Evolutionary conservation across 2,888 invertebrate species (phyloP).

Genomic region (Acrocyrtus sp.): DNA sequence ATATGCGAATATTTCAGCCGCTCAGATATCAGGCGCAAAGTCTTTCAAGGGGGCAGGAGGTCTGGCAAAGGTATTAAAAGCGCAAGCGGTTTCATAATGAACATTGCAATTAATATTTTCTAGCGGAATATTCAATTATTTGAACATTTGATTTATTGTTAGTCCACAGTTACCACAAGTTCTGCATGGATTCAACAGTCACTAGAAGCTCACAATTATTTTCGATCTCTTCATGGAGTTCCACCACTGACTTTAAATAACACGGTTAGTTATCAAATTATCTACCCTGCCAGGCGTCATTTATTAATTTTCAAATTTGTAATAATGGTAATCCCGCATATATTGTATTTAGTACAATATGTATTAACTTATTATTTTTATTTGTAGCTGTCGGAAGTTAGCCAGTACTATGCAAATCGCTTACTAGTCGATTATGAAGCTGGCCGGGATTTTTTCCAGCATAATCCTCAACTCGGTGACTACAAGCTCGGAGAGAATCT

Average conservation of each 20-base stretch:
- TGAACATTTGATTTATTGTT: too few species aligned
- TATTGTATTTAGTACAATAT: background rate
- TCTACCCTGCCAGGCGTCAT: background rate
- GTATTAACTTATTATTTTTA: background rate
- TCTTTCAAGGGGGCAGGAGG: too few species aligned
- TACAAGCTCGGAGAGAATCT: slow-evolving; percentile 56
- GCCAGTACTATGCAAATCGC: slow-evolving; percentile 54
- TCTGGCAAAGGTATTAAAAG: too few species aligned
- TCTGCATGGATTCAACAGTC: slow-evolving; percentile 49
- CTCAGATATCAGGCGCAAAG: too few species aligned
- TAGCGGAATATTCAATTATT: too few species aligned
- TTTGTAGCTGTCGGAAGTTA: slow-evolving; percentile 53
- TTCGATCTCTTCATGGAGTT: slow-evolving; percentile 41
- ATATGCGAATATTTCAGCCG: too few species aligned
- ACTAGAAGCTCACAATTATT: slow-evolving; percentile 50
- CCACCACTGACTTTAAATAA: slow-evolving; percentile 49
- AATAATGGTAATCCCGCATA: background rate
- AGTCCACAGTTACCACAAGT: slow-evolving; percentile 44
- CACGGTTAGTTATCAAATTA: slow-evolving; percentile 41
- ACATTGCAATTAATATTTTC: too few species aligned
- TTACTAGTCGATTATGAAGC: background rate
- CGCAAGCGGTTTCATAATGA: too few species aligned
- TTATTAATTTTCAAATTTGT: background rate
- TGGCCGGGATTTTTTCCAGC: slow-evolving; percentile 33
- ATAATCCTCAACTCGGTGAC: slow-evolving; percentile 34